Evolutionary conservation across 2,113 vertebrate species (phyloP).

Genomic region (Pavo muticus): DNA sequence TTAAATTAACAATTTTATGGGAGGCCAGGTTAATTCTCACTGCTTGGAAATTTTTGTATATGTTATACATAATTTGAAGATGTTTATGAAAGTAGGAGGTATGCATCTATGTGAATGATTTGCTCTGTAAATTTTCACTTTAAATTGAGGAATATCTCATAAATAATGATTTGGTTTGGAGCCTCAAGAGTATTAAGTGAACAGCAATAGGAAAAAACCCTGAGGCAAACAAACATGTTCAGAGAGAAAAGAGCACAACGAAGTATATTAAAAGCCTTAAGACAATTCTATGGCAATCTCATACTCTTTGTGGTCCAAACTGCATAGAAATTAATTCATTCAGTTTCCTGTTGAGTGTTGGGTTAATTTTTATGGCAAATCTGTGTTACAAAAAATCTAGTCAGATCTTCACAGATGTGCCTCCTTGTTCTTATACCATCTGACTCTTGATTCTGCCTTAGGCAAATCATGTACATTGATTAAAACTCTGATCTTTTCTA

Average conservation of each 20-base stretch:
- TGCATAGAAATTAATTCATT: neutral
- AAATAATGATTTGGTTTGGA: slow-evolving; percentile 1
- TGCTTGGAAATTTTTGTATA: neutral
- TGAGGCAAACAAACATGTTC: neutral
- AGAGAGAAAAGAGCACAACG: fast-evolving
- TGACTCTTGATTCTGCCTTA: neutral
- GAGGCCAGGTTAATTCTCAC: slow-evolving; percentile 19
- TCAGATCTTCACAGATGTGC: neutral
- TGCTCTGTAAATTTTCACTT: slow-evolving; percentile 36
- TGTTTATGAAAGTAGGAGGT: neutral
- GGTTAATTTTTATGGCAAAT: neutral
- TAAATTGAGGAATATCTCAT: slow-evolving; percentile 8
- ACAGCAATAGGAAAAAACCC: neutral
- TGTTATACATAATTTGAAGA: neutral
- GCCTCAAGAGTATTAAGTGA: neutral
- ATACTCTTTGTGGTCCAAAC: neutral
- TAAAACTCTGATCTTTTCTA: neutral
- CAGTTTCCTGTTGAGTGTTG: neutral
- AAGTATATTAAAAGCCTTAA: neutral
- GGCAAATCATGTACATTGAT: neutral
- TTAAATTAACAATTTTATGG: slow-evolving; percentile 26
- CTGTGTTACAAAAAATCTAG: neutral
- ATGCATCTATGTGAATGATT: slow-evolving; percentile 13
- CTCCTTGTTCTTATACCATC: neutral
- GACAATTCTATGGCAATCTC: neutral